Base-by-base conservation (phyloP, 35 echinoderm and acorn worm species). In the Diadema setosum region DNA sequence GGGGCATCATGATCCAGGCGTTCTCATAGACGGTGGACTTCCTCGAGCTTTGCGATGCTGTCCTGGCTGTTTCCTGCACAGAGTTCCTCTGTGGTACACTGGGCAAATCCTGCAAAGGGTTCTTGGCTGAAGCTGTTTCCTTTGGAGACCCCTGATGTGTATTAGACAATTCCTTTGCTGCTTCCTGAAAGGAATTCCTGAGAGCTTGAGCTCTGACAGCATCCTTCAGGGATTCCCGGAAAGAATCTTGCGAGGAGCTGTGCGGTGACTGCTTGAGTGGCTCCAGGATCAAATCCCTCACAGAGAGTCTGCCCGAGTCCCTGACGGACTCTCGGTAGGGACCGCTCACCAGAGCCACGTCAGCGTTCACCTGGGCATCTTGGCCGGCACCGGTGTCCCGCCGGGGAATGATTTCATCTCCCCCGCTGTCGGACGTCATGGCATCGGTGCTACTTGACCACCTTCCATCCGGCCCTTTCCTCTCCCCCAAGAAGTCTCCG, bases 21-120 rank as follows among this genome's bases (percentile, higher is more conserved):
- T 78, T 78, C 23, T 78, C 73, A 44, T 78, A 78, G n/a, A 78
- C 37, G 73, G 73, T 78, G 24, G 73, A 78, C 5, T 67, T 67
- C 21, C 37, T 67, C 30, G 63, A 27, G 30, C 63, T 67, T 32
- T 34, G 12, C 2, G 63, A 29, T 32, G 27, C 27, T 5, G 37
- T 4, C 27, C 63, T 67, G 8, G 18, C 5, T 18, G 23, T 34
- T 3, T 67, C 63, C 63, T 67, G 63, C 63, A 67, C 27, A 67
- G 63, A 67, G 16, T 67, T 67, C 63, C 63, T 67, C 37, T 26
- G 11, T 33, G 63, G 37, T 67, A 26, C 63, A 33, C 63, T 27
- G 3, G 63, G 63, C 30, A 26, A 33, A 25, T 67, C 63, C 63
- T 67, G 63, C 8, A 34, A 34, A 67, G 63, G 63, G 24, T 67